Percentiles rank a stretch among this genome's conserved stretches.
These are phyloP conservation scores for Julus scanicus DNA, from an alignment of 2,888 invertebrate genomes.

Conservation along the genomic window DNA sequence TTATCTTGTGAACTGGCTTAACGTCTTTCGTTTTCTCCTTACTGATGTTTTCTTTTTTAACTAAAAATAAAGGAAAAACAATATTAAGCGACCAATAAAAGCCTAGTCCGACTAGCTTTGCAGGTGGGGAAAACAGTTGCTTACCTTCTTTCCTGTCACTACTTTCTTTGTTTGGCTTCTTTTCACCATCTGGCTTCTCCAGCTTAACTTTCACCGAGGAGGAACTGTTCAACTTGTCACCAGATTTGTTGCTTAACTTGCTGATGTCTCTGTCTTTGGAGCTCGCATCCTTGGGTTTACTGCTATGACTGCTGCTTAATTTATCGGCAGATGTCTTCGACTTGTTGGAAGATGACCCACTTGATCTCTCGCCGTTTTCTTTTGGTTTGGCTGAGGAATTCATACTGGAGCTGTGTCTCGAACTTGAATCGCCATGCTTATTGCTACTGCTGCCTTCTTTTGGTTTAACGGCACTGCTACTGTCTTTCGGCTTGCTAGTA, in stretches of 20 bases:
- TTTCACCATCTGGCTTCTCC: background rate
- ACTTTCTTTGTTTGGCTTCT: background rate
- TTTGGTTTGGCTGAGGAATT: background rate
- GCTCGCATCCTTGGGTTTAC: conserved; percentile 62
- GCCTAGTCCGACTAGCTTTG: background rate
- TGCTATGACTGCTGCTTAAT: conserved; percentile 70
- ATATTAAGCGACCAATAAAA: background rate
- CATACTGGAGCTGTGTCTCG: background rate
- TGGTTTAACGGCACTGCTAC: conserved; percentile 59
- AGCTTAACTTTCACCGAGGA: background rate
- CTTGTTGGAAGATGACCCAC: conserved; percentile 59
- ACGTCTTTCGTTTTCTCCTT: conserved; percentile 65
- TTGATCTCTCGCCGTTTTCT: background rate
- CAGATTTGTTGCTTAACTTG: conserved; percentile 20
- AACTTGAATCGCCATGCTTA: background rate
- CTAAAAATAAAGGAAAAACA: conserved; percentile 58
- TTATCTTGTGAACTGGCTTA: conserved; percentile 60
- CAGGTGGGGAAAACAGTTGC: background rate
- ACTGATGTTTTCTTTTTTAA: conserved; percentile 60
- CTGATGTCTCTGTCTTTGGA: conserved; percentile 53
- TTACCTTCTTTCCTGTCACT: conserved; percentile 58
- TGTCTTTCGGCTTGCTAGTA: conserved; percentile 65
- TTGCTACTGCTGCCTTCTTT: background rate
- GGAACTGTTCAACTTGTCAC: background rate
- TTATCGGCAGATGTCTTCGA: conserved; percentile 69